Evolutionary conservation across 2,797 vertebrate genomes (phyloP), one percentile per base, ranked within the genome.

Genomic region (Tragelaphus eurycerus): DNA sequence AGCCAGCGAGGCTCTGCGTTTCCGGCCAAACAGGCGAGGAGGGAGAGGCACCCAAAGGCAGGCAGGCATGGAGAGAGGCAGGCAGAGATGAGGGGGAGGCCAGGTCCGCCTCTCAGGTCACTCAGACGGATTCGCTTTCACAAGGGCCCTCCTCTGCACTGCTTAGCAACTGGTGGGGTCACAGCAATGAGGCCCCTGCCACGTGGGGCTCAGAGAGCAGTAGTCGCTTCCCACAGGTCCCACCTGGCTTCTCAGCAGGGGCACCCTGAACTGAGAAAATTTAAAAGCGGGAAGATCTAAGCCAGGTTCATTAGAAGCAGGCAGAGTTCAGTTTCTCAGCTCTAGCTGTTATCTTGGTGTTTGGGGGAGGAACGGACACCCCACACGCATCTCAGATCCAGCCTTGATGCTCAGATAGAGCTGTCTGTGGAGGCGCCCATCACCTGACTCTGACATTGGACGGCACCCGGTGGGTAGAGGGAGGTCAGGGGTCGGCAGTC

Each of bases 301-400:
- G 50, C 31, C 50, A 71, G 19, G 25, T 76, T 82, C 83, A 81
- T 98, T 34, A 96, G 60, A 91, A 82, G 38, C 21, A n/a, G 84
- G 31, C 29, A 92, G 6, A 38, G 59, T 54, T 96, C 64, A 16
- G 48, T 59, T 94, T 82, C 64, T 90, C 29, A 4, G 55, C n/a
- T 81, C 34, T 57, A 82, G 55, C 74, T 57, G 57, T 81, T 43
- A 78, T n/a, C 31, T 67, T 46, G 76, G 90, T 7, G 23, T 87
- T 86, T 3, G 0, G 54, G 11, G 46, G 19, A 94, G 46, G 60
- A 93, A 54, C 0, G 4, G 85, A 67, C 46, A 27, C 74, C 62
- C 31, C 16, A 7, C 23, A 3, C 38, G 43, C 86, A 93, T 89
- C 71, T 96, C 54, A 97, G 54, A 86, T 87, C 43, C 79, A 96